Conservation (phyloP, 2,888 invertebrate genomes). For the Troides helena region DNA sequence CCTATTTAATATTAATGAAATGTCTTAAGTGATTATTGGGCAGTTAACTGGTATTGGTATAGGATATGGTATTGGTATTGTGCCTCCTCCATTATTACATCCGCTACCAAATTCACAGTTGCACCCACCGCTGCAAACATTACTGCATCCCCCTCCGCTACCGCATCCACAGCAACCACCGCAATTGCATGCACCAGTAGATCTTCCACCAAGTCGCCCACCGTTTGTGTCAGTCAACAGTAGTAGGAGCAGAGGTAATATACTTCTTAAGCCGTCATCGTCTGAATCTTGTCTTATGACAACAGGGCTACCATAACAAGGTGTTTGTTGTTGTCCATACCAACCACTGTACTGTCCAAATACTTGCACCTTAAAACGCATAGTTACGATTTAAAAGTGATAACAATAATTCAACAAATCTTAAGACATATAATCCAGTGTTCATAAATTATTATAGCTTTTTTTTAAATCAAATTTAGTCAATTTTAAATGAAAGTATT, state of each 20-base stretch:
- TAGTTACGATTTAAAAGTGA: neutral
- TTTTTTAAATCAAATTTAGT: no score
- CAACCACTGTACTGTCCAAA: slow-evolving; percentile 43
- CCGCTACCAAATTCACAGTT: slow-evolving; percentile 11
- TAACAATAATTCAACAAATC: no score
- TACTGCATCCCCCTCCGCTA: slow-evolving; percentile 14
- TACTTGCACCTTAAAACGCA: slow-evolving; percentile 44
- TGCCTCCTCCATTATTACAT: slow-evolving; percentile 36
- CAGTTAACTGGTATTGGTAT: slow-evolving; percentile 46
- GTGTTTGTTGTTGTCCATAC: slow-evolving; percentile 37
- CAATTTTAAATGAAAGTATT: no score
- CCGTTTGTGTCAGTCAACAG: slow-evolving; percentile 45
- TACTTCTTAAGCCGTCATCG: slow-evolving; percentile 43
- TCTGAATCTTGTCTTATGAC: slow-evolving; percentile 45
- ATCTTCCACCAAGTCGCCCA: slow-evolving; percentile 31
- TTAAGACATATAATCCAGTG: no score
- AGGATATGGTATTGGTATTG: slow-evolving; percentile 52
- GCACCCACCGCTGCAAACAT: slow-evolving; percentile 34
- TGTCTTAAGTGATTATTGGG: slow-evolving; percentile 39
- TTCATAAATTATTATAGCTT: no score
- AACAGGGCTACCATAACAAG: slow-evolving; percentile 44
- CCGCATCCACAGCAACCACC: slow-evolving; percentile 37
- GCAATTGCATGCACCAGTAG: slow-evolving; percentile 33
- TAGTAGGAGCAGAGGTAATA: slow-evolving; percentile 52
- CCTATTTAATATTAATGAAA: neutral